These are phyloP conservation scores for Lacanobia oleracea DNA, from an alignment of 2,888 invertebrate species.

Conservation along the genomic window DNA sequence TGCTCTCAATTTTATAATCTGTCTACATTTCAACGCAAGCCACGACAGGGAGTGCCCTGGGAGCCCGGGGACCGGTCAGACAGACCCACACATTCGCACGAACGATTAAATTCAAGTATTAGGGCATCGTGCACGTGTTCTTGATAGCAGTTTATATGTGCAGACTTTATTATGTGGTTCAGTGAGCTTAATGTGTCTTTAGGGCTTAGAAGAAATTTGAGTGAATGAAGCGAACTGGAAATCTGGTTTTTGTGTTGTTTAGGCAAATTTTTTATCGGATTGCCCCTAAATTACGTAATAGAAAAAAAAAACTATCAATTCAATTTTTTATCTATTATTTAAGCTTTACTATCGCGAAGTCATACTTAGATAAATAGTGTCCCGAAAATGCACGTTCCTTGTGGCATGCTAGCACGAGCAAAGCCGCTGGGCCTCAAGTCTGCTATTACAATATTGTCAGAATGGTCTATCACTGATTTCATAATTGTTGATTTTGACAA, in stretches of 20 bases:
- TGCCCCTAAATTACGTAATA: too few species aligned
- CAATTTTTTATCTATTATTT: too few species aligned
- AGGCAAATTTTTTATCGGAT: neutral
- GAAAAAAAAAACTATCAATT: too few species aligned
- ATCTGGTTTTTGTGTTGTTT: neutral
- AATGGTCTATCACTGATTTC: too few species aligned
- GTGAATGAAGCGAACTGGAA: slow-evolving; percentile 3
- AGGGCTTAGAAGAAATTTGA: neutral
- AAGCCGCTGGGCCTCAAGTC: too few species aligned
- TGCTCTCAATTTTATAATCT: slow-evolving; percentile 1
- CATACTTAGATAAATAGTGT: too few species aligned
- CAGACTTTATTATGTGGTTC: slow-evolving; percentile 6
- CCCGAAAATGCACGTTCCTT: too few species aligned
- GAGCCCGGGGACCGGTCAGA: slow-evolving; percentile 38
- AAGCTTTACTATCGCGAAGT: too few species aligned
- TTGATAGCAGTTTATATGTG: slow-evolving; percentile 19
- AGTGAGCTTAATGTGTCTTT: slow-evolving; percentile 7
- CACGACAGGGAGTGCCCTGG: neutral
- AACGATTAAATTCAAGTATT: slow-evolving; percentile 37
- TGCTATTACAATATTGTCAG: too few species aligned
- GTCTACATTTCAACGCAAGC: slow-evolving; percentile 21
- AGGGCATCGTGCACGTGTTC: slow-evolving; percentile 37
- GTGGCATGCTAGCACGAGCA: too few species aligned
- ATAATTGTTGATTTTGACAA: too few species aligned
- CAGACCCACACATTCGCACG: slow-evolving; percentile 33